Evolutionary conservation across 1,140 invertebrate genomes (phyloP).

Genomic region (Cherax quadricarinatus): DNA sequence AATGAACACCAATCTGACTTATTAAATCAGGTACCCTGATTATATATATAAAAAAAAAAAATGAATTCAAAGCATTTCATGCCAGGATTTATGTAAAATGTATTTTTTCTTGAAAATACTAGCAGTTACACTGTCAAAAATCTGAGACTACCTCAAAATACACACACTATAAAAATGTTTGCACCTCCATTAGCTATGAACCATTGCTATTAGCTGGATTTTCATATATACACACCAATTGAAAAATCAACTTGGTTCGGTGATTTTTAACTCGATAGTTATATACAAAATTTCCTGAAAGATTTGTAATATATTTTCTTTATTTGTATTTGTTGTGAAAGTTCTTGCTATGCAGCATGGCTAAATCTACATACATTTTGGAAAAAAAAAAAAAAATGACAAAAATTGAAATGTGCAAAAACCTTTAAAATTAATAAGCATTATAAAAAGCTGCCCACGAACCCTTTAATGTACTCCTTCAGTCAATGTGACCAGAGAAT

Average conservation of each 20-base stretch:
- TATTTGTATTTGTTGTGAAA: too few relatives aligned
- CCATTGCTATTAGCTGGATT: neutral
- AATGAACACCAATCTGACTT: neutral
- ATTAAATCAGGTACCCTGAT: neutral
- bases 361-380: too few relatives aligned
- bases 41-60: too few relatives aligned
- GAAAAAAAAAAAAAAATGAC: too few relatives aligned
- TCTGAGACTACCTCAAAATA: neutral
- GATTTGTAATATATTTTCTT: neutral
- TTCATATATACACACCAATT: neutral
- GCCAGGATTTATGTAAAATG: neutral
- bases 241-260: too few relatives aligned
- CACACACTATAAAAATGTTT: constrained; percentile 2
- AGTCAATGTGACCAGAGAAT: too few relatives aligned
- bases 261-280: neutral
- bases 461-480: too few relatives aligned
- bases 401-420: too few relatives aligned
- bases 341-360: too few relatives aligned
- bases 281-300: neutral
- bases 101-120: neutral
- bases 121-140: neutral
- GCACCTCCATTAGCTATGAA: neutral
- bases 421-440: too few relatives aligned
- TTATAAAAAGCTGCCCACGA: too few relatives aligned
- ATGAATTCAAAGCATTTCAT: neutral